Evolutionary conservation across 2,888 invertebrate genomes (phyloP), one percentile per base, ranked within the genome.

Genomic region (Aleiodes leptofemur): DNA sequence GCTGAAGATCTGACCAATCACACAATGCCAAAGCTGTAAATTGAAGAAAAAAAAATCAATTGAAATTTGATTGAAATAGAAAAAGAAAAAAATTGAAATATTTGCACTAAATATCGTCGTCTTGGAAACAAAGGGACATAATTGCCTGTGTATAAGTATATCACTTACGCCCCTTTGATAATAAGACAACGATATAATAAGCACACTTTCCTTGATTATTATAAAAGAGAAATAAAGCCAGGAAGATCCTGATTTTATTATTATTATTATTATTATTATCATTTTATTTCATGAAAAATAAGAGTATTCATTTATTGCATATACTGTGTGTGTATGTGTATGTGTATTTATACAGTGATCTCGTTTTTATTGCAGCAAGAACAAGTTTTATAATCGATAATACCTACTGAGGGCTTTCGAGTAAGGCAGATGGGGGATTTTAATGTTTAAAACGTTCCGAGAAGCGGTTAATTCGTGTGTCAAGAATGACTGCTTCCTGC

Each of bases 1-100:
- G 94, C 86, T 97, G 97, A 0, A 96, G 91, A 77, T 93, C 93
- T 0, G 96, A 96, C 96, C 96, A 96, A 87, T 96, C 96, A 89
- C 96, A 96, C 29, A 97, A 92, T 0, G 96, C 96, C 82, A 96
- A 90, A 76, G 96, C 96, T 96, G 92, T 43, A 91, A 91, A 89
- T 86, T 86, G 86, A 23, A 72, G 16, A 29, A 59, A 43, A 59
- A 43, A 55, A n/a, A 13, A 48, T 56, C 4, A 11, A 50, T 61
- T n/a, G 8, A 68, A 38, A 4, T 66, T 57, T 31, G 55, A 69
- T 11, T 8, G 0, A n/a, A n/a, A 23, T 31, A 48, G 34, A 55
- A 4, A 51, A 9, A 56, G 4, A 57, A 14, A 34, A 48, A 16
- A n/a, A 16, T 16, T 13, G 9, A 11, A 14, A 16, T 8, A 51